These are phyloP conservation scores for Scolanthus callimorphus DNA, from an alignment of 92 coral and sea anemone species.

Conservation along the genomic window DNA sequence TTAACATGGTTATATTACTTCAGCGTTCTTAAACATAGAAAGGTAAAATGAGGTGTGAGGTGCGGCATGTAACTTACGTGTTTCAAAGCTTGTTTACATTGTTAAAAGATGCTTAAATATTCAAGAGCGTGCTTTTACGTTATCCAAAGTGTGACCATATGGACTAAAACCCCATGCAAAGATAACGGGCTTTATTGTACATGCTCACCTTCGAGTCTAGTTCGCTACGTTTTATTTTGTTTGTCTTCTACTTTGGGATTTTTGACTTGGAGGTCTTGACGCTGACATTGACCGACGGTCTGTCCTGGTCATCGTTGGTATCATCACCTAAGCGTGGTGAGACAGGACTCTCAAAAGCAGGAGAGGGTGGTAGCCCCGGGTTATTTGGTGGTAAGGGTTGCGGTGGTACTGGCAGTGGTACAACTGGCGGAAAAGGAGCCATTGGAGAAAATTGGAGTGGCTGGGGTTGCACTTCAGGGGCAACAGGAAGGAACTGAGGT, in stretches of 20 bases:
- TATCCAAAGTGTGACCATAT: not conserved
- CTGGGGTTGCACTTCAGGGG: conserved; percentile 4
- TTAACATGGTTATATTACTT: too few species aligned
- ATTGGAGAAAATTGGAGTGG: conserved; percentile 28
- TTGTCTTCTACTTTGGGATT: conserved; percentile 49
- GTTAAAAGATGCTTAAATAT: too few species aligned
- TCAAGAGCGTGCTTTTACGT: not conserved
- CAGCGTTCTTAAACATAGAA: too few species aligned
- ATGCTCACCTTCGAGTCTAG: conserved; percentile 17
- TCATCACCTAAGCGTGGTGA: conserved; percentile 13
- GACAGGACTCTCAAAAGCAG: conserved; percentile 11
- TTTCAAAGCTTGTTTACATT: not conserved
- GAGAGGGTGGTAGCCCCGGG: conserved; percentile 12
- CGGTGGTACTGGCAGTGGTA: conserved; percentile 25
- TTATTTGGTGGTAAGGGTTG: conserved; percentile 3
- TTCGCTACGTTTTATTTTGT: conserved; percentile 8
- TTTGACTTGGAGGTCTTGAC: conserved; percentile 95
- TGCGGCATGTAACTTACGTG: too few species aligned
- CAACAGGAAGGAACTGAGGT: conserved; percentile 7
- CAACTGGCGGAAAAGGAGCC: conserved; percentile 26
- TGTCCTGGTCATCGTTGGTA: conserved; percentile 44
- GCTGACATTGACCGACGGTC: conserved; percentile 89
- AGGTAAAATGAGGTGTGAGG: too few species aligned
- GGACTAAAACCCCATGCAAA: not conserved
- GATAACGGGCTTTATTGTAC: not conserved